phyloP scores from a whole-genome alignment of 2,888 invertebrate species.

The Scelioninae gen. 1 region DNA sequence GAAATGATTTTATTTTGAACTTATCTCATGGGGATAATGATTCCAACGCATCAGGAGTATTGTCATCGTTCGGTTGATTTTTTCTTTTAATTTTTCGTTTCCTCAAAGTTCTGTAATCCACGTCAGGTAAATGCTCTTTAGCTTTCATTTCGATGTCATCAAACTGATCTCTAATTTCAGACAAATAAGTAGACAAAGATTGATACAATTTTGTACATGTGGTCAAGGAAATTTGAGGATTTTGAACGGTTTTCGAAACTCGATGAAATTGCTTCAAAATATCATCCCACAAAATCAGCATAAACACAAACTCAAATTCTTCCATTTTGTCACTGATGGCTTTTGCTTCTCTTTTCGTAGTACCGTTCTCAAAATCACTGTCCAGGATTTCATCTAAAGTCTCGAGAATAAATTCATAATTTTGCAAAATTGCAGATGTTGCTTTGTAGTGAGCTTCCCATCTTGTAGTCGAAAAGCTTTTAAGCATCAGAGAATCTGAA shows the following conservation, averaged over 20 bases:
- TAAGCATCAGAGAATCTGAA: background rate
- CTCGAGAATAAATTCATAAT: constrained; percentile 33
- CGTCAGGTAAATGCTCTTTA: constrained; percentile 20
- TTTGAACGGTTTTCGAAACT: constrained; percentile 16
- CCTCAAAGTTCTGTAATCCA: constrained; percentile 6
- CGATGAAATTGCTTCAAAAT: constrained; percentile 36
- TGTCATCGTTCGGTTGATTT: constrained; percentile 1
- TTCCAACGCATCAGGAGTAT: background rate
- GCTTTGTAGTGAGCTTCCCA: constrained; percentile 42
- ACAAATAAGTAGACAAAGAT: constrained; percentile 4
- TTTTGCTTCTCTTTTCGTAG: constrained; percentile 24
- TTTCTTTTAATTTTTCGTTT: background rate
- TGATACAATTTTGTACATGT: constrained; percentile 4
- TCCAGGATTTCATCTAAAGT: constrained; percentile 22
- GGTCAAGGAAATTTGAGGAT: constrained; percentile 10
- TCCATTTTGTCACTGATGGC: constrained; percentile 27
- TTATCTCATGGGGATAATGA: constrained; percentile 15
- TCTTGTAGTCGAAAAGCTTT: constrained; percentile 30
- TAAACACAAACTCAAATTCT: constrained; percentile 34
- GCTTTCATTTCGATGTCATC: constrained; percentile 8
- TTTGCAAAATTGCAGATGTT: constrained; percentile 15
- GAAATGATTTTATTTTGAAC: constrained; percentile 27
- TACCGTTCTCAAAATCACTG: constrained; percentile 11
- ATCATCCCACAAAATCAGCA: constrained; percentile 39
- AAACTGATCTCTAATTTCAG: constrained; percentile 1